A percentile compares a stretch with the other conserved stretches of the same genome.
These are phyloP conservation scores for Melanotaenia maccullochi DNA, from an alignment of 2,797 vertebrate species.

Conservation along the genomic window DNA sequence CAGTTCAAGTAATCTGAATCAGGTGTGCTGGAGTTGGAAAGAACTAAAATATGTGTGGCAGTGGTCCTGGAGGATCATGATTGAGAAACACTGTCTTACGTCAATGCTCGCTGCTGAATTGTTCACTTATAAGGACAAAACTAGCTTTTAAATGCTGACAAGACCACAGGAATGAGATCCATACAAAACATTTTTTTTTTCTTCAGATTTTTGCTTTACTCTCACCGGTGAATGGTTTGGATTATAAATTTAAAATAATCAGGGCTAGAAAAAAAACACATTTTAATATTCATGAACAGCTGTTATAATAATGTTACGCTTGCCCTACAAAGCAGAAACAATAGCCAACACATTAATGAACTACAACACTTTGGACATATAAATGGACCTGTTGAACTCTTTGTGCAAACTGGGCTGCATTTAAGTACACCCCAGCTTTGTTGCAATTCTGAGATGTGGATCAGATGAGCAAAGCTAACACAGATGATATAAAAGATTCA, in stretches of 20 bases:
- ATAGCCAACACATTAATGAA: too few relatives aligned
- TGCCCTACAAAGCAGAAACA: too few relatives aligned
- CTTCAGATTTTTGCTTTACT: background rate
- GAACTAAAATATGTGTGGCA: too few relatives aligned
- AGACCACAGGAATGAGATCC: background rate
- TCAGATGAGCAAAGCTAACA: constrained; percentile 12
- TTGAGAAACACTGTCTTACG: too few relatives aligned
- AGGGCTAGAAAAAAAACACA: background rate
- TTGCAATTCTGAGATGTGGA: constrained; percentile 14
- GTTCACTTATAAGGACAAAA: background rate
- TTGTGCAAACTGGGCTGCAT: too few relatives aligned
- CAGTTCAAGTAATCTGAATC: too few relatives aligned
- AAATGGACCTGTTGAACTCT: background rate
- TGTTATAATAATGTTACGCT: too few relatives aligned
- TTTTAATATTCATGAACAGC: background rate
- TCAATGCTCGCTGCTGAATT: background rate
- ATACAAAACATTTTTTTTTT: too few relatives aligned
- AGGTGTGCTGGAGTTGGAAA: too few relatives aligned
- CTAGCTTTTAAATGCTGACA: background rate
- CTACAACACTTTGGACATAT: too few relatives aligned
- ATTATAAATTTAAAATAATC: background rate
- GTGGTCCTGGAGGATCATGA: too few relatives aligned
- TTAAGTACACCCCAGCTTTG: background rate
- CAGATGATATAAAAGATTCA: constrained; percentile 7
- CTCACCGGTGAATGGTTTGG: background rate